Evolutionary conservation across 2,888 invertebrate species (phyloP).

Genomic region (Sphaerophoria taeniata): DNA sequence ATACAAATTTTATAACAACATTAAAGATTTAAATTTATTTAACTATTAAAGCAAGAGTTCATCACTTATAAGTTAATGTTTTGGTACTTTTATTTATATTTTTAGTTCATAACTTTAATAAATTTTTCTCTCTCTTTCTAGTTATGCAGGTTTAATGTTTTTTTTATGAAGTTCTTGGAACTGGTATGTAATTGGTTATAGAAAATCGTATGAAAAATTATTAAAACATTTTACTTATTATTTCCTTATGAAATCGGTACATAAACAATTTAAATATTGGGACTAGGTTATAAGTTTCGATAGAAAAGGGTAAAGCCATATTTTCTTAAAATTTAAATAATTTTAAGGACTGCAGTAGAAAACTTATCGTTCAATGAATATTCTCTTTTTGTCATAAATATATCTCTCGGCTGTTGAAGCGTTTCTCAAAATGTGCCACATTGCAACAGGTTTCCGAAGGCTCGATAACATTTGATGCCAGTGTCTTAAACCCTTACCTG

Average conservation of each 20-base stretch:
- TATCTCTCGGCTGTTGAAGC: slow-evolving; percentile 73
- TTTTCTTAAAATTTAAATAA: background rate
- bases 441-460: slow-evolving; percentile 90
- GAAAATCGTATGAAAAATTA: slow-evolving; percentile 66
- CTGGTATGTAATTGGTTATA: slow-evolving; percentile 65
- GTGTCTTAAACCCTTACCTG: slow-evolving; percentile 89
- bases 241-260: slow-evolving; percentile 41
- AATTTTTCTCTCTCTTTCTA: slow-evolving; percentile 26
- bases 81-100: slow-evolving; percentile 57
- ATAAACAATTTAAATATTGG: background rate
- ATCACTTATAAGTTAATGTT: slow-evolving; percentile 68
- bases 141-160: slow-evolving; percentile 9
- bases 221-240: background rate
- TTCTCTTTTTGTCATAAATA: slow-evolving; percentile 38
- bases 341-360: background rate
- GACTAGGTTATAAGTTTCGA: background rate
- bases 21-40: slow-evolving; percentile 9
- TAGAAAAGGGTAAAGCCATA: background rate
- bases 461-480: slow-evolving; percentile 94
- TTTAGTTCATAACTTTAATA: slow-evolving; percentile 21
- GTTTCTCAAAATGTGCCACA: slow-evolving; percentile 91
- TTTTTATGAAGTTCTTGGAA: slow-evolving; percentile 59
- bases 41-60: slow-evolving; percentile 67
- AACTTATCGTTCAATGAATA: slow-evolving; percentile 61
- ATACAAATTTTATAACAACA: background rate